phyloP scores from a whole-genome alignment of 2,113 vertebrate genomes.

The Chauna torquata region DNA sequence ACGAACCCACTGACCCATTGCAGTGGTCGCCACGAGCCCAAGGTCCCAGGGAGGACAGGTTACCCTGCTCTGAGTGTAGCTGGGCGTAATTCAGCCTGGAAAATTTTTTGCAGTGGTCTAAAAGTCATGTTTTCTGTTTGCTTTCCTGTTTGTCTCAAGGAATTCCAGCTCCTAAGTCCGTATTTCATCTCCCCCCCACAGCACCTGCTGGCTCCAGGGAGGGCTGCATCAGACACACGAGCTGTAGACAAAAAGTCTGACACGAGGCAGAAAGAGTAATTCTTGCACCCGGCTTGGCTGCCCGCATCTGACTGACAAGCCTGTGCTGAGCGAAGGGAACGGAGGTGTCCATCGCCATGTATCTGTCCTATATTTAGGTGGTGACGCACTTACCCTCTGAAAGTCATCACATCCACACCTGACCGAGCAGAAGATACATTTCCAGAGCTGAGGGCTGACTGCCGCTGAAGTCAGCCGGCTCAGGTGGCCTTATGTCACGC shows the following conservation, averaged over 20 bases:
- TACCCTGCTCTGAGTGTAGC: neutral
- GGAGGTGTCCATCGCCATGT: rapidly evolving
- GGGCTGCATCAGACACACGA: neutral
- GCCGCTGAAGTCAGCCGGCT: neutral
- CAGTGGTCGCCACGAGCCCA: neutral
- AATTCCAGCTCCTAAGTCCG: neutral
- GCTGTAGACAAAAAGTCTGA: neutral
- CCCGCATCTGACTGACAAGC: neutral
- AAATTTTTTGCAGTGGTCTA: neutral
- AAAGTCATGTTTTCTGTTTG: neutral
- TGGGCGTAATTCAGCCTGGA: neutral
- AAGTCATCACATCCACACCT: neutral
- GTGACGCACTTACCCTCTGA: neutral
- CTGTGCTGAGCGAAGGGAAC: rapidly evolving
- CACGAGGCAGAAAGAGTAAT: neutral
- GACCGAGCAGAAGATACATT: neutral
- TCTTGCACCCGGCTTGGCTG: neutral
- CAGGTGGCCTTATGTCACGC: neutral
- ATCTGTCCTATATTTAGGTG: neutral
- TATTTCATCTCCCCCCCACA: neutral
- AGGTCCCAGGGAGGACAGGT: neutral
- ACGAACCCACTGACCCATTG: neutral
- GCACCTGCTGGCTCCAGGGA: neutral
- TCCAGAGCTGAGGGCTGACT: neutral
- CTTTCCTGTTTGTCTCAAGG: neutral